Evolutionary conservation across 2,113 vertebrate genomes (phyloP).

Genomic region (Apteryx mantelli): DNA sequence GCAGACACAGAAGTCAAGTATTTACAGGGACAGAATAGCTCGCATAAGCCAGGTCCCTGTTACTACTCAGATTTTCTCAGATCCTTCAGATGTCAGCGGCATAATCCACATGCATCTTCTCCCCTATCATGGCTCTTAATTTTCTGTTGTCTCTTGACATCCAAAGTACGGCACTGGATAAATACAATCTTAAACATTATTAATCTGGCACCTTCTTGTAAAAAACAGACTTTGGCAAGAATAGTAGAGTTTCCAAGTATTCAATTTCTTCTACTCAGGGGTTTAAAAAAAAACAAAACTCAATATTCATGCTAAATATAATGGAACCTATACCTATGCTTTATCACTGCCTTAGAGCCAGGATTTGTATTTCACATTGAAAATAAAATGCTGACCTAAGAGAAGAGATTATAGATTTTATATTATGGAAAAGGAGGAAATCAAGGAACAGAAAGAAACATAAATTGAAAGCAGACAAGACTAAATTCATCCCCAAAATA

Average conservation of each 20-base stretch:
- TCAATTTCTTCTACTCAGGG: neutral
- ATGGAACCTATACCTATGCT: neutral
- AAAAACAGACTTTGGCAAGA: neutral
- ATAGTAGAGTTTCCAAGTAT: neutral
- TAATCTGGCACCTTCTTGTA: neutral
- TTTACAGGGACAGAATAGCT: neutral
- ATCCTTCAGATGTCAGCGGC: neutral
- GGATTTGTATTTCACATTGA: neutral
- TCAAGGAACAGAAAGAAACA: slow-evolving; percentile 23
- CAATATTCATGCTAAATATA: neutral
- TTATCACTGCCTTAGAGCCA: neutral
- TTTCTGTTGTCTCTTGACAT: neutral
- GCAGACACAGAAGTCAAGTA: neutral
- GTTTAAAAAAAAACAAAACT: neutral
- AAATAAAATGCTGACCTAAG: slow-evolving; percentile 29
- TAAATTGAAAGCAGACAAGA: slow-evolving; percentile 29
- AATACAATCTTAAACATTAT: neutral
- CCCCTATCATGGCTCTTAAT: neutral
- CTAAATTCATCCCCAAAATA: slow-evolving; percentile 40
- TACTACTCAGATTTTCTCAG: neutral
- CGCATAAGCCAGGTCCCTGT: neutral
- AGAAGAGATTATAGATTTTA: neutral
- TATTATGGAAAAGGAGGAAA: neutral
- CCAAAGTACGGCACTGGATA: neutral
- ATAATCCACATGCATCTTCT: neutral